These are phyloP conservation scores for Diachasmimorpha longicaudata DNA, from an alignment of 1,140 invertebrate species.

Conservation along the genomic window DNA sequence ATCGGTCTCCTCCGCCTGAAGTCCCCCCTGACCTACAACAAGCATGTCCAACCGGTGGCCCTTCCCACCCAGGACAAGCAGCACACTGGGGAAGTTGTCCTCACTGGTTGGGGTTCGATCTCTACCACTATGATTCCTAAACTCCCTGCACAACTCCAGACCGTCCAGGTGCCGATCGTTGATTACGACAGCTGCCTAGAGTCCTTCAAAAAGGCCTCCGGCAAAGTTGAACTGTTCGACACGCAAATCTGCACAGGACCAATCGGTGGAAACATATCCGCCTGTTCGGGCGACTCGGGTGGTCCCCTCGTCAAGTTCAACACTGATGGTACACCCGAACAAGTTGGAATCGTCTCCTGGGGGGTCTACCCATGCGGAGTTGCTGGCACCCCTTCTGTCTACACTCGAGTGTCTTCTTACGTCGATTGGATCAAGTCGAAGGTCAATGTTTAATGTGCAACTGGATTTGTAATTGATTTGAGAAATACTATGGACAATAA, in stretches of 20 bases:
- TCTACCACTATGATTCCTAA: slow-evolving; percentile 21
- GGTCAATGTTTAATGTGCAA: not conserved
- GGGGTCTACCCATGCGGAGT: slow-evolving; percentile 55
- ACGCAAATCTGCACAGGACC: slow-evolving; percentile 31
- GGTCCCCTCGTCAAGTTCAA: slow-evolving; percentile 50
- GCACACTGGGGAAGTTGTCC: slow-evolving; percentile 49
- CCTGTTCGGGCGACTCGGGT: slow-evolving; percentile 66
- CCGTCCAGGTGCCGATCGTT: slow-evolving; percentile 41
- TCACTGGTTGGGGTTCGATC: slow-evolving; percentile 63
- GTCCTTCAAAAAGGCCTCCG: not conserved
- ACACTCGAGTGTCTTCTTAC: slow-evolving; percentile 51
- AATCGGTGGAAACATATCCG: slow-evolving; percentile 45
- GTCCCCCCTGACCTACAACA: slow-evolving; percentile 62
- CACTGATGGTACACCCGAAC: slow-evolving; percentile 34
- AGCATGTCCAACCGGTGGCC: slow-evolving; percentile 61
- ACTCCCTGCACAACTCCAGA: slow-evolving; percentile 40
- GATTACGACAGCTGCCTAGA: slow-evolving; percentile 8
- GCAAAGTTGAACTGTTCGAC: not conserved
- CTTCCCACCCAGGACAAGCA: slow-evolving; percentile 56
- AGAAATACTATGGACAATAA: too few relatives aligned
- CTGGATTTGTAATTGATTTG: not conserved
- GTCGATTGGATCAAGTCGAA: slow-evolving; percentile 43
- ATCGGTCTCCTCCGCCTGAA: slow-evolving; percentile 69
- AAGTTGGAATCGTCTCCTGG: slow-evolving; percentile 61
- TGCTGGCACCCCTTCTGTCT: slow-evolving; percentile 44